Base-by-base conservation (phyloP, 2,888 invertebrate genomes). In the Trichopria drosophilae region DNA sequence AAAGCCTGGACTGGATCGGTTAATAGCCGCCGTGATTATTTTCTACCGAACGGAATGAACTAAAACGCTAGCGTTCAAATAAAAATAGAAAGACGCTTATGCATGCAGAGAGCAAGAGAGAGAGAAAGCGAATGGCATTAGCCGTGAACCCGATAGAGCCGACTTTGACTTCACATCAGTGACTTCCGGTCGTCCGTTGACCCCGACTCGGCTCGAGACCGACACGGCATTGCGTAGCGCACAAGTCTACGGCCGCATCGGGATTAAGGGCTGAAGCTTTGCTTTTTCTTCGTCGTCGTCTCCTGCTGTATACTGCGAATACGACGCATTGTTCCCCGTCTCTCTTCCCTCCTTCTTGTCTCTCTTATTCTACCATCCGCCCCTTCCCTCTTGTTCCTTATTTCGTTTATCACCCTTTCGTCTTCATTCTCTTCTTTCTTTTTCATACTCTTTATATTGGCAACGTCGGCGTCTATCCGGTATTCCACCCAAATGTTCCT, bases 131-230 rank as follows among this genome's bases (percentile, higher is more conserved):
- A 23, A 31, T 15, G 59, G 39, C 45, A 57, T 49, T 55, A 55
- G 58, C 52, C 49, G 51, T 55, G 50, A 58, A 55, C 57, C 54
- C 57, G 53, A 58, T 58, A 56, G 59, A 59, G 53, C 53, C 58
- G 59, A 61, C 60, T 61, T 61, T 59, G 59, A 62, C 63, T 61
- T 48, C 42, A 63, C 66, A 64, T 62, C 64, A 64, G 62, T 65
- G 66, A 71, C 71, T 72, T 72, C 71, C 72, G 71, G 69, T 63
- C 69, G 72, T 70, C 64, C 72, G 64, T 72, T 71, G 72, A 72
- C 71, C 72, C 66, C 69, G 65, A 51, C 52, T 53, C 51, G 51
- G 57, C 58, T 29, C 40, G 29, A n/a, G n/a, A n/a, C n/a, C n/a
- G n/a, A n/a, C n/a, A n/a, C n/a, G n/a, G n/a, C n/a, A n/a, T n/a